phyloP scores from a whole-genome alignment of 2,888 invertebrate species.

The Sarcophaga subvicina region DNA sequence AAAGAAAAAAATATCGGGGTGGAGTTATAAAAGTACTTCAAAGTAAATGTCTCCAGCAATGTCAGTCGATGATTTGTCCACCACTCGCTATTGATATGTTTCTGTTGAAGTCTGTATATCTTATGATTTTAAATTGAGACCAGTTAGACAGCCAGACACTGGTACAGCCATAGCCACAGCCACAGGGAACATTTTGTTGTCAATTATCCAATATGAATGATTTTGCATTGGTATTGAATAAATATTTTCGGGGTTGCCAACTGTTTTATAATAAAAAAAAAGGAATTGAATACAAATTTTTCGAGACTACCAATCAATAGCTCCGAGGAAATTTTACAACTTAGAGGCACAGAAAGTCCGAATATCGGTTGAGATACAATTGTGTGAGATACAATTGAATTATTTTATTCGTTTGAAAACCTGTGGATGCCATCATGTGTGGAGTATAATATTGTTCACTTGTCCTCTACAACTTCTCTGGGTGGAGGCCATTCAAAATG shows the following conservation, averaged over 20 bases:
- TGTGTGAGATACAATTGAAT: too few relatives aligned
- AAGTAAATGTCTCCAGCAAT: conserved; percentile 53
- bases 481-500: too few relatives aligned
- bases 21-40: conserved; percentile 2
- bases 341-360: too few relatives aligned
- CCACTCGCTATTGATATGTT: not conserved
- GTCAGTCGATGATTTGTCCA: conserved; percentile 32
- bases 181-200: conserved; percentile 58
- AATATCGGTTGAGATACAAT: too few relatives aligned
- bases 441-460: too few relatives aligned
- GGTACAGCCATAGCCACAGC: not conserved
- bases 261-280: too few relatives aligned
- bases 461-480: too few relatives aligned
- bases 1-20: not conserved
- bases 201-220: conserved; percentile 46
- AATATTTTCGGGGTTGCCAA: not conserved
- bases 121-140: not conserved
- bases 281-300: too few relatives aligned
- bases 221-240: conserved; percentile 8
- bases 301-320: too few relatives aligned
- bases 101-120: not conserved
- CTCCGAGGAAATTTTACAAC: too few relatives aligned
- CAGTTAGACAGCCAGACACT: not conserved
- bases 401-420: too few relatives aligned
- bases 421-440: too few relatives aligned